Evolutionary conservation across 2,797 vertebrate species (phyloP), one percentile per base, ranked within the genome.

Genomic region (Pelochelys cantorii): DNA sequence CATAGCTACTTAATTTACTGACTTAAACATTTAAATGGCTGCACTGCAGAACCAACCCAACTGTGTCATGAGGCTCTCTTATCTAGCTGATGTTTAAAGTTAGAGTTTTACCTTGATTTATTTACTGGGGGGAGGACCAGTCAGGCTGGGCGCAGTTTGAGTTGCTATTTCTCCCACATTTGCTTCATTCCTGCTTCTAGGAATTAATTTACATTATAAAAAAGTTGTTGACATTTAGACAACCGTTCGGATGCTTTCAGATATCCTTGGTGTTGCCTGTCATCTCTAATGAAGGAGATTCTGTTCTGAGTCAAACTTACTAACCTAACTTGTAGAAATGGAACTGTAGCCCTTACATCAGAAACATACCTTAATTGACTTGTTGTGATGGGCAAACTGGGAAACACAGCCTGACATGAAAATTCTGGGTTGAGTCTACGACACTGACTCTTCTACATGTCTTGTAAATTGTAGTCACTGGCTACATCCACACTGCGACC

Each of bases 211-310:
- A 34, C n/a, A 20, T 71, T 71, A 37, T 22, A 37, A 22, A 37
- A 68, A 37, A 34, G n/a, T 34, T 68, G 65, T 68, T 9, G 65
- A 22, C n/a, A 68, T n/a, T 34, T 34, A 11, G 2, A 37, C 1
- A 71, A 37, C n/a, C n/a, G 22, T 22, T 68, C n/a, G 34, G n/a
- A 12, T 0, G 2, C 25, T 79, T 48, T 77, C 29, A 56, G 54
- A 27, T 74, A 56, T 62, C 57, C 68, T 87, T 60, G 80, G 81
- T 53, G 29, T 34, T 85, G 62, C 55, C 54, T 80, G 52, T 84
- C 94, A 75, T 79, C 34, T 3, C 2, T 57, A 71, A 54, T 34
- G 27, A 94, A 85, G 86, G 57, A 57, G 87, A n/a, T 81, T 84
- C 92, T 94, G 42, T 57, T 82, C 74, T 77, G 59, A 15, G 56